Evolutionary conservation across 2,113 vertebrate species (phyloP).

Genomic region (Sinosuthora webbiana): DNA sequence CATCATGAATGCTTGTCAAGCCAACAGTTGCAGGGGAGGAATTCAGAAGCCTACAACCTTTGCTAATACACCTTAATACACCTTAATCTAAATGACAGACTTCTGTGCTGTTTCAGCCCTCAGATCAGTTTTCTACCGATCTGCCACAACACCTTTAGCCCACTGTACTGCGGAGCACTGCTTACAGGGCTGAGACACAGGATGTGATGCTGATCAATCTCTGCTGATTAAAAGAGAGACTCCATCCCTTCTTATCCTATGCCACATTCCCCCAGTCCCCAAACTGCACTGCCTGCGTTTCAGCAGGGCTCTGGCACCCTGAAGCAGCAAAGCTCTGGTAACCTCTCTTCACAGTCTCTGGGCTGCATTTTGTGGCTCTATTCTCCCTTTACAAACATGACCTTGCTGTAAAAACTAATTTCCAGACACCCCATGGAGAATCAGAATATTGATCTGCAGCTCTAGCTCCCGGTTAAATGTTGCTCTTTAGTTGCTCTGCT

Average conservation of each 20-base stretch:
- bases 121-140: not conserved
- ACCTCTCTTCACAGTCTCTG: not conserved
- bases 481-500: not conserved
- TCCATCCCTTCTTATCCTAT: not conserved
- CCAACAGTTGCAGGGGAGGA: not conserved
- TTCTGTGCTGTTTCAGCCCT: not conserved
- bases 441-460: not conserved
- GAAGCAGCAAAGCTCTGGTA: not conserved
- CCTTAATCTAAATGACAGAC: not conserved
- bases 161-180: not conserved
- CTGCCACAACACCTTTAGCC: not conserved
- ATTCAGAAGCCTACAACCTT: not conserved
- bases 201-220: not conserved
- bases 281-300: not conserved
- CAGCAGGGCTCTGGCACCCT: not conserved
- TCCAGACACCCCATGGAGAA: not conserved
- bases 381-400: conserved; percentile 3
- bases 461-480: not conserved
- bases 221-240: not conserved
- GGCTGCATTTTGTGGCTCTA: conserved; percentile 3
- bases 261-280: not conserved
- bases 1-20: not conserved
- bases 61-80: not conserved
- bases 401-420: not conserved
- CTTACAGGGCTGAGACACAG: not conserved